phyloP scores from a whole-genome alignment of 1,140 invertebrate species.

The Neodiprion pinetum region DNA sequence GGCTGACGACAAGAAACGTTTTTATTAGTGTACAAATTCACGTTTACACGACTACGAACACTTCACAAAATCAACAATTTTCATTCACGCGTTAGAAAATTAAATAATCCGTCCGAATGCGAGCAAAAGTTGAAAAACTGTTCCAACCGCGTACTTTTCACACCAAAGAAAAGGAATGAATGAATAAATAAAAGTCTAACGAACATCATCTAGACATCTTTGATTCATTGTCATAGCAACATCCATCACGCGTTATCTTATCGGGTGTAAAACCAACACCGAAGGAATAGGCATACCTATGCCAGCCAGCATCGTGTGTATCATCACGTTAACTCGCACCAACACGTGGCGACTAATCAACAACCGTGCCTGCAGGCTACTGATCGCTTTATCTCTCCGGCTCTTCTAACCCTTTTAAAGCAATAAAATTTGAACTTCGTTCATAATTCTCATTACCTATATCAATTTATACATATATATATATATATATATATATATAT shows the following conservation, averaged over 20 bases:
- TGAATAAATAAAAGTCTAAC: not conserved
- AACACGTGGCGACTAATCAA: not conserved
- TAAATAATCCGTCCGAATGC: too few relatives aligned
- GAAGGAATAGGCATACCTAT: not conserved
- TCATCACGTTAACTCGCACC: not conserved
- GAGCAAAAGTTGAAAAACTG: too few relatives aligned
- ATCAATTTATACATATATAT: not conserved
- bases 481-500: not conserved
- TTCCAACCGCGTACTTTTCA: too few relatives aligned
- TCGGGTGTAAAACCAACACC: not conserved
- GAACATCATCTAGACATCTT: slow-evolving; percentile 11
- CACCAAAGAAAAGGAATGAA: not conserved
- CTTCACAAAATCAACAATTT: too few relatives aligned
- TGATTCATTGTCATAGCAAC: slow-evolving; percentile 13
- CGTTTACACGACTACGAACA: too few relatives aligned
- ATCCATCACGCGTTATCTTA: slow-evolving; percentile 9
- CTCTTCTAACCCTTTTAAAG: not conserved
- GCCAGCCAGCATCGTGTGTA: not conserved
- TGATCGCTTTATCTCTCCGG: not conserved
- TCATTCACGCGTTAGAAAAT: too few relatives aligned
- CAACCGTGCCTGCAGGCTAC: not conserved
- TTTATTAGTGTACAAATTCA: too few relatives aligned
- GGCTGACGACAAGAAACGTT: too few relatives aligned
- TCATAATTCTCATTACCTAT: not conserved
- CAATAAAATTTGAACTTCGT: slow-evolving; percentile 1